Evolutionary conservation across 2,888 invertebrate genomes (phyloP), one percentile per base, ranked within the genome.

Genomic region (Cosmia pyralina): DNA sequence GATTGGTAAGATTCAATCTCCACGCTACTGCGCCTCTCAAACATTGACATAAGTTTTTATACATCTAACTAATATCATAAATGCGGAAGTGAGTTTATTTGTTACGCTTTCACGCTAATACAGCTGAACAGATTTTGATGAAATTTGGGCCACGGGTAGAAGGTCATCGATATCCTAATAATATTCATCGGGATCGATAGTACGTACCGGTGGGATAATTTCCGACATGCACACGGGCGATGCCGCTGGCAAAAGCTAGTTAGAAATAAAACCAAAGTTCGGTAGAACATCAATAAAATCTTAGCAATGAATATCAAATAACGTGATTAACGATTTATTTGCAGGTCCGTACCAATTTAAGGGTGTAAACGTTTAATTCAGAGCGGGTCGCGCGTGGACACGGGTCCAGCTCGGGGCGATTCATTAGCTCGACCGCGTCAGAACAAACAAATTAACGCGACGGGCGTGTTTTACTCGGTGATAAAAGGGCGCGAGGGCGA

Each of bases 361-460:
- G 94, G 93, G 92, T 90, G 92, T 93, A 93, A 94, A 94, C 93
- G 93, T 94, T 94, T 93, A 94, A 94, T 93, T 91, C 91, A 86
- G 90, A 87, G 84, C 81, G 90, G 92, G 90, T 90, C 89, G 91
- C 89, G 92, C 91, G 92, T 90, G 92, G 93, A 94, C 94, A 93
- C 90, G 95, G 95, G 94, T 94, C 92, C 89, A 91, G 92, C 94
- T 92, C 88, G 92, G 89, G 93, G 95, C 95, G 93, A 95, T 96
- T 96, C 96, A 96, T 96, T 96, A 96, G 94, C 90, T 92, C 91
- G 91, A 91, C 91, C 94, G 95, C 93, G 94, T 94, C 93, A 94
- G 94, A 93, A 93, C 95, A 96, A 96, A 96, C 96, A 96, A 96
- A 96, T 96, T 96, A 96, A 95, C 95, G 89, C 93, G 92, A 91